Evolutionary conservation across 2,888 invertebrate genomes (phyloP).

Genomic region (Microctonus hyperodae): DNA sequence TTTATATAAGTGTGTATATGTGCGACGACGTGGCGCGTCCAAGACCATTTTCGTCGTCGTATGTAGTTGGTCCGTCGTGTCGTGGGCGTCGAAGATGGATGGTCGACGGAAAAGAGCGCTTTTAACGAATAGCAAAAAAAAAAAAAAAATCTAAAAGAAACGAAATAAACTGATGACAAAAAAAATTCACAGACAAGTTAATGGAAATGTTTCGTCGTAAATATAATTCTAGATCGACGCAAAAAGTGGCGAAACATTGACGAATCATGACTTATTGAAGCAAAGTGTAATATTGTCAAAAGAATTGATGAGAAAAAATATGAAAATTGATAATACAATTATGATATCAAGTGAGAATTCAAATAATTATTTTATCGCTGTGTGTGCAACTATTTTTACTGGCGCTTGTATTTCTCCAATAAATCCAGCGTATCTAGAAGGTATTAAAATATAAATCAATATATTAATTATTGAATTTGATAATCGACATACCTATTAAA

Average conservation of each 20-base stretch:
- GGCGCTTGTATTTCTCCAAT: conserved; percentile 49
- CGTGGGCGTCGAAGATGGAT: conserved; percentile 16
- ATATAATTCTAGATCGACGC: conserved; percentile 40
- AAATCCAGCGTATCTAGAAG: conserved; percentile 51
- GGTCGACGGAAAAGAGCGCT: conserved; percentile 3
- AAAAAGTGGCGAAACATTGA: conserved; percentile 38
- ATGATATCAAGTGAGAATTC: conserved; percentile 45
- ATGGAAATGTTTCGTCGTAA: conserved; percentile 30
- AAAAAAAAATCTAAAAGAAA: not conserved
- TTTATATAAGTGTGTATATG: not conserved
- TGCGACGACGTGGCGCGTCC: not conserved
- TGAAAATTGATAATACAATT: conserved; percentile 44
- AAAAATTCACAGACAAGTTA: conserved; percentile 1
- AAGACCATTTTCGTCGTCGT: not conserved
- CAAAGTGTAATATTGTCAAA: conserved; percentile 42
- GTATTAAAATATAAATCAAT: conserved; percentile 38
- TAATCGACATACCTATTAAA: not conserved
- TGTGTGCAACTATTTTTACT: conserved; percentile 44
- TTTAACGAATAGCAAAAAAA: conserved; percentile 5
- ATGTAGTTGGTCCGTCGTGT: not conserved
- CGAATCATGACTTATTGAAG: conserved; percentile 41
- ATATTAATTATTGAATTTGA: too few species aligned
- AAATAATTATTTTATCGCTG: conserved; percentile 40
- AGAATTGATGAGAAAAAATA: conserved; percentile 37
- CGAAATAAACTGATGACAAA: not conserved